phyloP scores from a whole-genome alignment of 2,888 invertebrate genomes.

The Endotricha flammealis region DNA sequence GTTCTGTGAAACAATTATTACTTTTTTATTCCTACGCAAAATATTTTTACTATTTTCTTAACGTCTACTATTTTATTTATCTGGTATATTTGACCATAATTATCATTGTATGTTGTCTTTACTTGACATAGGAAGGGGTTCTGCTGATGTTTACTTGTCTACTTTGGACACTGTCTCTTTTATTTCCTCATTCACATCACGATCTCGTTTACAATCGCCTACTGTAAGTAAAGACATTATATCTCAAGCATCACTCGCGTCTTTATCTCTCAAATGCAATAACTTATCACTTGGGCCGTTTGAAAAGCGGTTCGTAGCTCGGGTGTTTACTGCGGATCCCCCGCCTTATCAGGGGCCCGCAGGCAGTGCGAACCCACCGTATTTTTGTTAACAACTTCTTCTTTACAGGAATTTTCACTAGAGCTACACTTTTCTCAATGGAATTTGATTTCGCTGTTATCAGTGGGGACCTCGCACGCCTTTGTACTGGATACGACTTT shows the following conservation, averaged over 20 bases:
- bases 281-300: conserved; percentile 24
- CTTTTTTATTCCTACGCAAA: no score
- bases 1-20: no score
- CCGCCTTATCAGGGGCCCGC: conserved; percentile 62
- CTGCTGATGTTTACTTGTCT: no score
- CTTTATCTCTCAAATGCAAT: conserved; percentile 23
- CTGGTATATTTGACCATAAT: no score
- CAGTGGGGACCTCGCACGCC: conserved; percentile 17
- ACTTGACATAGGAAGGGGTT: no score
- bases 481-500: background rate
- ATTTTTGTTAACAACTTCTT: conserved; percentile 77
- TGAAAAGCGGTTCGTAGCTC: conserved; percentile 29
- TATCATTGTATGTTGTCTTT: no score
- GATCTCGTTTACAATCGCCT: no score
- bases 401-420: conserved; percentile 65
- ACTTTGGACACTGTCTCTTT: no score
- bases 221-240: no score
- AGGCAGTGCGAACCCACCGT: conserved; percentile 54
- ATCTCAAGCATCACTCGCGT: background rate
- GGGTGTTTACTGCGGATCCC: conserved; percentile 53
- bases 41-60: no score
- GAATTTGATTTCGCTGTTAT: conserved; percentile 54
- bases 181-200: no score
- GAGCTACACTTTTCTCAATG: conserved; percentile 26
- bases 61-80: no score